Evolutionary conservation across 2,113 vertebrate species (phyloP).

Genomic region (Coturnix japonica): DNA sequence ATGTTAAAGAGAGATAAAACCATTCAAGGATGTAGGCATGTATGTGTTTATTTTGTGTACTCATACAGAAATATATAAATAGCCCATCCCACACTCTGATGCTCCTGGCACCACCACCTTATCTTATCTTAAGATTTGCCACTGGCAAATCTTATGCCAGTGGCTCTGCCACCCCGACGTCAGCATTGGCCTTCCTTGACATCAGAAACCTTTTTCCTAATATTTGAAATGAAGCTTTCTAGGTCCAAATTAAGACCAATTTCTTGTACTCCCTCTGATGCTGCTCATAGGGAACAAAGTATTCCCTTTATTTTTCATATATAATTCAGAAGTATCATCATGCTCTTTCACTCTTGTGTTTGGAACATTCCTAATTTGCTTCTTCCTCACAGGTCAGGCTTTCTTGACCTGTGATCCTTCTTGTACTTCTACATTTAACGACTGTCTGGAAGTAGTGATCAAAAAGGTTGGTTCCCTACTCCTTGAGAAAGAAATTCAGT

Average conservation of each 20-base stretch:
- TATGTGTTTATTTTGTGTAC: background rate
- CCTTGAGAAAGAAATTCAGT: background rate
- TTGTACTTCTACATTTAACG: background rate
- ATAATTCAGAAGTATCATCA: background rate
- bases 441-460: background rate
- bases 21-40: background rate
- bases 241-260: background rate
- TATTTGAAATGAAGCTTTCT: background rate
- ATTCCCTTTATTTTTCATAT: background rate
- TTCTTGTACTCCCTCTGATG: background rate
- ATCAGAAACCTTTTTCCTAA: background rate
- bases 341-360: background rate
- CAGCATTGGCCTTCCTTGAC: background rate
- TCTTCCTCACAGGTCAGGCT: background rate
- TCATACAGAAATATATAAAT: background rate
- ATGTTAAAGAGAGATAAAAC: background rate
- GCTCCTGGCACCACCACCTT: background rate
- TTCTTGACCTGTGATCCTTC: background rate
- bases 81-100: background rate
- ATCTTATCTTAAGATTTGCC: no score
- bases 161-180: background rate
- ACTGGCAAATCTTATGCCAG: background rate
- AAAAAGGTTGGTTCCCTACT: background rate
- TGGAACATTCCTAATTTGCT: background rate
- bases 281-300: background rate